Evolutionary conservation across 2,113 vertebrate species (phyloP).

Genomic region (Astatoreochromis straeleni): DNA sequence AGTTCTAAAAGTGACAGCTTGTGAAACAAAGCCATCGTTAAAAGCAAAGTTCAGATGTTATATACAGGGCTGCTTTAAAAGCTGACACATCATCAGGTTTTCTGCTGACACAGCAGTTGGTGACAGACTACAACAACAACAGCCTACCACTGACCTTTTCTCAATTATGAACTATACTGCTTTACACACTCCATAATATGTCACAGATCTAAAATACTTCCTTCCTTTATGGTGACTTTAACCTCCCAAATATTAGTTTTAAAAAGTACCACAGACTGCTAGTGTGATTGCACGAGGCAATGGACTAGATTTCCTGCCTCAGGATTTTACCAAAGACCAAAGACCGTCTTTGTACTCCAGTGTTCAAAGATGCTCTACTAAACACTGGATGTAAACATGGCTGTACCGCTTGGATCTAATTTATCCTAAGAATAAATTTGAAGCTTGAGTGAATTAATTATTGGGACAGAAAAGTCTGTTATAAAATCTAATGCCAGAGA

Average conservation of each 20-base stretch:
- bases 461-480: not conserved
- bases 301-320: not conserved
- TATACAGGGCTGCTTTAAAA: not conserved
- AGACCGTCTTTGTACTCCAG: not conserved
- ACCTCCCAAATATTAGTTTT: not conserved
- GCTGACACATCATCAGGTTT: not conserved
- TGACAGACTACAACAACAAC: not conserved
- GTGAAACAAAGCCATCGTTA: not conserved
- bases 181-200: not conserved
- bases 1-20: not conserved
- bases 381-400: not conserved
- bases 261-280: not conserved
- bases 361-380: not conserved
- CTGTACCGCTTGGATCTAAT: not conserved
- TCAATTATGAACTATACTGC: not conserved
- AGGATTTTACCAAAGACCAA: not conserved
- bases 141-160: not conserved
- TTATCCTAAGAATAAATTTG: not conserved
- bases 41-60: not conserved
- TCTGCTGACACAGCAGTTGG: not conserved
- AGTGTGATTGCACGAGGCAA: not conserved
- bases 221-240: not conserved
- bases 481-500: not conserved
- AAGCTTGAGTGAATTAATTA: not conserved
- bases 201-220: not conserved